Conservation (phyloP, 64 coral and sea anemone genomes). For the Hydrozoanthus tunicans region DNA sequence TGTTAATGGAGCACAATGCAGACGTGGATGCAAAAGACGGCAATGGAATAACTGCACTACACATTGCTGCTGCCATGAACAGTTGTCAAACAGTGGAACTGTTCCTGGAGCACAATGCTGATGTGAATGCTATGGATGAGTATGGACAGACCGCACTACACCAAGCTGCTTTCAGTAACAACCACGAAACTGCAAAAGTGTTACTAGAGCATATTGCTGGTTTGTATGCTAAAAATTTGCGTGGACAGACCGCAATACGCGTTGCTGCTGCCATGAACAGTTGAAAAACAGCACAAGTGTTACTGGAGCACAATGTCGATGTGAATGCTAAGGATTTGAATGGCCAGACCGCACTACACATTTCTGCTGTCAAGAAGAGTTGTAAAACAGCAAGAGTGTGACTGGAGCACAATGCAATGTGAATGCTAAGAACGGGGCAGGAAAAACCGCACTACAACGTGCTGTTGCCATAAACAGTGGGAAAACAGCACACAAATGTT, state of each 20-base stretch:
- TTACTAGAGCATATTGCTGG: neutral
- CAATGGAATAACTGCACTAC: no score
- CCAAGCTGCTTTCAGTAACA: neutral
- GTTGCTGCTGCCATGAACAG: neutral
- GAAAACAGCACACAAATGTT: neutral
- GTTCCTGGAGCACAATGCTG: neutral
- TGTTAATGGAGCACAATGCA: neutral
- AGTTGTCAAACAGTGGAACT: neutral
- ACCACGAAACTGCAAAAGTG: neutral
- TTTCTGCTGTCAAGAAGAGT: neutral
- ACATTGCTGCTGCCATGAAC: neutral
- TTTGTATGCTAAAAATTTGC: neutral
- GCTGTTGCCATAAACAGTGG: neutral
- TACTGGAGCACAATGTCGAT: no score
- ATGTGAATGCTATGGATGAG: neutral
- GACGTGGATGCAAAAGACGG: no score
- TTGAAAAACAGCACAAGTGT: neutral
- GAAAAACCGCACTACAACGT: neutral
- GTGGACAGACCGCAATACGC: neutral
- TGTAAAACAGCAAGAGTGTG: neutral
- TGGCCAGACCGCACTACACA: neutral
- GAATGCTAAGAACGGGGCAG: neutral
- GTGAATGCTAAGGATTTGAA: neutral
- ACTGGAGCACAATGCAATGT: slow-evolving; percentile 6
- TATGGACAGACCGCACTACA: neutral